Conservation (phyloP, 2,888 invertebrate genomes). For the Cephalotes varians region DNA sequence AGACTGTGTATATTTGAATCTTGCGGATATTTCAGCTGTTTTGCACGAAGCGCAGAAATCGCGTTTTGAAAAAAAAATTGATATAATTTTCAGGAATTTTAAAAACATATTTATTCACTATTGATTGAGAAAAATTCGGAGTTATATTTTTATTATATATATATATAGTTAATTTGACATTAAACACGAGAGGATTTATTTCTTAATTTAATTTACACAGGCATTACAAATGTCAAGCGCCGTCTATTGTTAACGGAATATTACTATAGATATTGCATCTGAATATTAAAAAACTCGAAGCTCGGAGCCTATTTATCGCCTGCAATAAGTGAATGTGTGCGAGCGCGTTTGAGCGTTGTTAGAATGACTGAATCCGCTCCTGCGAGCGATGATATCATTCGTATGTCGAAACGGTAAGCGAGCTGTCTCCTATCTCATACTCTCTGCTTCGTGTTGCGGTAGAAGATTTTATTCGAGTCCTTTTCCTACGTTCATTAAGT, state of each 20-base stretch:
- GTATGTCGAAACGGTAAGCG: slow-evolving; percentile 74
- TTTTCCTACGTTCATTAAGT: slow-evolving; percentile 38
- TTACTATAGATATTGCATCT: not conserved
- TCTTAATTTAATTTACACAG: not conserved
- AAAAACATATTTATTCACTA: not conserved
- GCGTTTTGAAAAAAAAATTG: not conserved
- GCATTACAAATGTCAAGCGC: not conserved
- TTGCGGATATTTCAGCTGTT: not conserved
- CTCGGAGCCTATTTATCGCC: slow-evolving; percentile 23
- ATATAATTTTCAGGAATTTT: not conserved
- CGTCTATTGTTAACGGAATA: not conserved
- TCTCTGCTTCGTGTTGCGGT: slow-evolving; percentile 9
- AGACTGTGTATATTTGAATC: not conserved
- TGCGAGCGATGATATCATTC: slow-evolving; percentile 75
- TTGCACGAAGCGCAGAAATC: not conserved
- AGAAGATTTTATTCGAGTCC: slow-evolving; percentile 58
- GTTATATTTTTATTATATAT: not conserved
- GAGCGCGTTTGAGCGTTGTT: slow-evolving; percentile 45
- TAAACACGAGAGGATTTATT: not conserved
- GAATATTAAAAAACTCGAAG: slow-evolving; percentile 31
- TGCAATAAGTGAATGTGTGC: slow-evolving; percentile 44
- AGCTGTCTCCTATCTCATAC: slow-evolving; percentile 60
- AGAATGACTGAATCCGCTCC: slow-evolving; percentile 70
- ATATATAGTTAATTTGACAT: not conserved
- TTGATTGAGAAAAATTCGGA: not conserved